Evolutionary conservation across 2,113 vertebrate species (phyloP), one percentile per base, ranked within the genome.

Genomic region (Zapus hudsonius): DNA sequence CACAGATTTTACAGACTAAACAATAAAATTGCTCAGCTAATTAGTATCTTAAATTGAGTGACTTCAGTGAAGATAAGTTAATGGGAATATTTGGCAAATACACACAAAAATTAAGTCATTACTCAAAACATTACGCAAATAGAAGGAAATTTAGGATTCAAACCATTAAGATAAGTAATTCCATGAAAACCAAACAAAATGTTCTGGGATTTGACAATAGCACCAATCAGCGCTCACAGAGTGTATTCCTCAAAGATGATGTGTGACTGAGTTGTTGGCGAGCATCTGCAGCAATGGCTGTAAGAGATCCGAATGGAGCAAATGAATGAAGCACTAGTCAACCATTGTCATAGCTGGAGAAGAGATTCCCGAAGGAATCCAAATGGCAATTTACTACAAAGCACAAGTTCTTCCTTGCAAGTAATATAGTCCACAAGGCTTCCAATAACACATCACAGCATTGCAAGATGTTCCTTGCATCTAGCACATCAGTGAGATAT

Each of bases 21-120:
- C 95, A 96, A 91, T 95, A 87, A 95, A 96, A 93, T 94, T 92
- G 73, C 87, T 96, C 87, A 95, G 84, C 55, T 95, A 96, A 96
- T 96, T 97, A 92, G 33, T 80, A 75, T 91, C 87, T 95, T 96
- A 79, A 31, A 80, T 5, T 87, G 87, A 96, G 8, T 87, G 73
- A 94, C 69, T 96, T 89, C 64, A 67, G 69, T 91, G 89, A 95
- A 92, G 94, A 92, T 93, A 96, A 92, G 78, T 92, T 96, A 59
- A 92, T 96, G 73, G 93, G 25, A 94, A 63, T 94, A 95, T 85
- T 94, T 94, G 95, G 96, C 81, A 96, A 84, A 89, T 52, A 91
- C 52, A 89, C 70, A 93, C 81, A 96, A 86, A 96, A 96, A 92
- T 96, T 94, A 91, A 93, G 67, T 87, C 86, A 90, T 73, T 63